These are phyloP conservation scores for Cryptotis parvus DNA, from an alignment of 2,113 vertebrate genomes.

Conservation along the genomic window DNA sequence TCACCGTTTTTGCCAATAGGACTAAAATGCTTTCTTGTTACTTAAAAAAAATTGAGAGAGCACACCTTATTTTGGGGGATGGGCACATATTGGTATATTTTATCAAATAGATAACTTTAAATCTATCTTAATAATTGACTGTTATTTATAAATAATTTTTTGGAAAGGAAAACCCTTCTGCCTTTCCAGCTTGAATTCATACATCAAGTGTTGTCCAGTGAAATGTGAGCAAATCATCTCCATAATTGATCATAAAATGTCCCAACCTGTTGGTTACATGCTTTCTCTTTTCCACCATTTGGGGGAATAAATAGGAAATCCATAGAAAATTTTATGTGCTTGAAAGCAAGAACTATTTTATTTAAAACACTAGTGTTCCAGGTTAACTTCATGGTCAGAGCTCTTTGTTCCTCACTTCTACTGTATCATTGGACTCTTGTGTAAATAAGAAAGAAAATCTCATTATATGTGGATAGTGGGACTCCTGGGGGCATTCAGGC, in stretches of 20 bases:
- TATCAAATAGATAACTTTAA: too few relatives aligned
- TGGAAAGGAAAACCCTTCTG: neutral
- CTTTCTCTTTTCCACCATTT: neutral
- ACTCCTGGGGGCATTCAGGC: neutral
- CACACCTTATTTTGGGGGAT: too few relatives aligned
- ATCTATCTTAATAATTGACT: conserved; percentile 23
- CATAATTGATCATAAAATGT: neutral
- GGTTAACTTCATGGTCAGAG: neutral
- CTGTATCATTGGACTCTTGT: neutral
- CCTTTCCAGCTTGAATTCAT: conserved; percentile 4
- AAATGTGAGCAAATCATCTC: neutral
- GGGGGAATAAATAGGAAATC: neutral
- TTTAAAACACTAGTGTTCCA: neutral
- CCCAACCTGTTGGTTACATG: too few relatives aligned
- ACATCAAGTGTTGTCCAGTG: neutral
- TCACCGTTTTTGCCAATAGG: neutral
- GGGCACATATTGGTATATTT: too few relatives aligned
- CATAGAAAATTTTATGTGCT: neutral
- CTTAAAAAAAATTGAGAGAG: too few relatives aligned
- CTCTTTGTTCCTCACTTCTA: neutral
- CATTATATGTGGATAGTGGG: neutral
- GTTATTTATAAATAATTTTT: neutral
- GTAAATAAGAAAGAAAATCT: neutral
- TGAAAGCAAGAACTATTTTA: too few relatives aligned
- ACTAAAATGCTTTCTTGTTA: too few relatives aligned